Percentiles rank a stretch among this genome's conserved stretches.
phyloP scores from a whole-genome alignment of 2,888 invertebrate genomes.

The Troides helena region DNA sequence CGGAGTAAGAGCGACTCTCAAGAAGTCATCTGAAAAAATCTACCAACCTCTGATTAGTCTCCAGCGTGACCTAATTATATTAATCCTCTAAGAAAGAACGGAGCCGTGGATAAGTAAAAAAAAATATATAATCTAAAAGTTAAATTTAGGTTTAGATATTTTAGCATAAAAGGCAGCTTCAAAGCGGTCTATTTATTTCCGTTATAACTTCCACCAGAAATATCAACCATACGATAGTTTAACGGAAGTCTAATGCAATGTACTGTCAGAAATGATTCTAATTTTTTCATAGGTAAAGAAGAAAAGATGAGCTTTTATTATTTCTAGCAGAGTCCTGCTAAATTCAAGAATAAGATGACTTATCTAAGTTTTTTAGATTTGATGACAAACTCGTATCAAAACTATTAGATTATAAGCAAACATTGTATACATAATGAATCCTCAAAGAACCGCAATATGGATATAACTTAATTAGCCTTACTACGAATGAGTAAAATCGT shows the following conservation, averaged over 20 bases:
- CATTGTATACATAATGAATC: too few species aligned
- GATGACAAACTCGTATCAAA: too few species aligned
- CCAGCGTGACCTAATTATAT: neutral
- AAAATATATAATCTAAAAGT: neutral
- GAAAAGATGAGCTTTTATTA: too few species aligned
- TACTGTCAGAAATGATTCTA: neutral
- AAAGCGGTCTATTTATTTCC: neutral
- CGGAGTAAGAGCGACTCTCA: neutral
- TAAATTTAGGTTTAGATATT: neutral
- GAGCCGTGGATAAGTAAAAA: neutral
- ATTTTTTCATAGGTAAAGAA: too few species aligned
- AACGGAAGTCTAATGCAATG: neutral
- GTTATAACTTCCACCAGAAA: neutral
- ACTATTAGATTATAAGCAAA: too few species aligned
- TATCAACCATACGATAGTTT: neutral
- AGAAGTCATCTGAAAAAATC: neutral
- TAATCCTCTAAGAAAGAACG: neutral
- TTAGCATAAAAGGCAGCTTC: neutral
- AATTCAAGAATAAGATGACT: too few species aligned
- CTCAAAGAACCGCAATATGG: too few species aligned
- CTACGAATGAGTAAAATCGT: too few species aligned
- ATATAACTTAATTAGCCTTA: too few species aligned
- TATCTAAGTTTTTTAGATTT: too few species aligned
- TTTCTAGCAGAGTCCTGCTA: too few species aligned
- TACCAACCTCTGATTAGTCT: neutral